A percentile compares a stretch with the other conserved stretches of the same genome.
phyloP scores from a whole-genome alignment of 2,113 vertebrate genomes.

The Oceanodroma tethys region DNA sequence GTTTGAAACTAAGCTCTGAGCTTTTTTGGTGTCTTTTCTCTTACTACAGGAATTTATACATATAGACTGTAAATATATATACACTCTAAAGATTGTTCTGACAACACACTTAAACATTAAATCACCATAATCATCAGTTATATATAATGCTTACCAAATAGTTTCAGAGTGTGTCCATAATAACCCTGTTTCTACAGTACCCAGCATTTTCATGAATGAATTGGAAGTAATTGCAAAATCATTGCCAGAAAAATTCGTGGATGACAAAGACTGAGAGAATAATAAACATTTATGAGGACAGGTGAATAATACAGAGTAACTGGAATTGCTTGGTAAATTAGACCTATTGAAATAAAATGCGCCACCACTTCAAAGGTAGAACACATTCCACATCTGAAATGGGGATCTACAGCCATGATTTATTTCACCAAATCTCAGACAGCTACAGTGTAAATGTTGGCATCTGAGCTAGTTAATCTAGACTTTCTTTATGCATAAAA shows the following conservation, averaged over 20 bases:
- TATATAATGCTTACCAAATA: neutral
- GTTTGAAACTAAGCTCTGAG: neutral
- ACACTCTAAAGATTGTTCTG: neutral
- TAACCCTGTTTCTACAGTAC: neutral
- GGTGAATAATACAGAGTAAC: neutral
- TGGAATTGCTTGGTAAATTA: neutral
- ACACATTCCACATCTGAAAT: neutral
- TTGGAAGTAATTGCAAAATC: neutral
- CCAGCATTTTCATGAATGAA: neutral
- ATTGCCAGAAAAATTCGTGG: neutral
- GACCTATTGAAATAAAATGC: neutral
- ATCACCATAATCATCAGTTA: neutral
- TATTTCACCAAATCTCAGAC: neutral
- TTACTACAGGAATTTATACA: neutral
- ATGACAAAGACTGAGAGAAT: neutral
- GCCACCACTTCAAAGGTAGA: neutral
- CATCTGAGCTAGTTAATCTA: neutral
- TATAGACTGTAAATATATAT: neutral
- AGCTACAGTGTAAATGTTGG: neutral
- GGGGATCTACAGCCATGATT: neutral
- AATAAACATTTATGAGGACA: neutral
- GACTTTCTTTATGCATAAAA: neutral
- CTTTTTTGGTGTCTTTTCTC: neutral
- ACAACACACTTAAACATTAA: slow-evolving; percentile 7
- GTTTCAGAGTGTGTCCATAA: neutral